Conservation (phyloP, 2,113 vertebrate genomes). For the Gymnocephalus cernua region DNA sequence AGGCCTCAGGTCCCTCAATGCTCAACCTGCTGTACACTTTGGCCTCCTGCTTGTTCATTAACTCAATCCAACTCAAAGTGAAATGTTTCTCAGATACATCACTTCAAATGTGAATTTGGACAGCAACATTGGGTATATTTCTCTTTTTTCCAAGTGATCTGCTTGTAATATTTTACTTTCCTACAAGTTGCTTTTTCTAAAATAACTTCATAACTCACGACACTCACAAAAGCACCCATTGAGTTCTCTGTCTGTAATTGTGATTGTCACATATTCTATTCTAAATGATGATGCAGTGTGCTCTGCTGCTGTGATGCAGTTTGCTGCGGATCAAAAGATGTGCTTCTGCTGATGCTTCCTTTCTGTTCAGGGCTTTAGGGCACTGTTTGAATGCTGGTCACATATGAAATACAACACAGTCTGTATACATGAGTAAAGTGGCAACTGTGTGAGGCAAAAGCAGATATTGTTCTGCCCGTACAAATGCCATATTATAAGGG, state of each 20-base stretch:
- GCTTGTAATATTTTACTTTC: neutral
- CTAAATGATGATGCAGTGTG: slow-evolving; percentile 7
- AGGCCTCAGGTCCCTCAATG: neutral
- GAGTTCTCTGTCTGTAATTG: slow-evolving; percentile 1
- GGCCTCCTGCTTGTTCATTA: slow-evolving; percentile 23
- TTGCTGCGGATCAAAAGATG: slow-evolving; percentile 34
- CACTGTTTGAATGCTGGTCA: slow-evolving; percentile 29
- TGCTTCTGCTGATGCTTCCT: slow-evolving; percentile 28
- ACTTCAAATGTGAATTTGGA: slow-evolving; percentile 18
- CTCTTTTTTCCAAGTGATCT: neutral
- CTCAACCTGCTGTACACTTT: neutral
- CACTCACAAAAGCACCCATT: neutral
- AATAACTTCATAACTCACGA: neutral
- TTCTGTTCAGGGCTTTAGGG: slow-evolving; percentile 23
- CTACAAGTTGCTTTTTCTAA: neutral
- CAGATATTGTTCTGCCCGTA: slow-evolving; percentile 17
- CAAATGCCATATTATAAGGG: neutral
- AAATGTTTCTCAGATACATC: neutral
- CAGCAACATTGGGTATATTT: neutral
- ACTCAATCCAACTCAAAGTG: slow-evolving; percentile 11
- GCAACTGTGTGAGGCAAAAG: slow-evolving; percentile 11
- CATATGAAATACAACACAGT: slow-evolving; percentile 21
- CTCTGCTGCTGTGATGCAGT: slow-evolving; percentile 6
- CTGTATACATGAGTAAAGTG: slow-evolving; percentile 11
- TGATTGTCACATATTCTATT: slow-evolving; percentile 24